Evolutionary conservation across 2,113 vertebrate genomes (phyloP), one percentile per base, ranked within the genome.

Genomic region (Setophaga kirtlandii): DNA sequence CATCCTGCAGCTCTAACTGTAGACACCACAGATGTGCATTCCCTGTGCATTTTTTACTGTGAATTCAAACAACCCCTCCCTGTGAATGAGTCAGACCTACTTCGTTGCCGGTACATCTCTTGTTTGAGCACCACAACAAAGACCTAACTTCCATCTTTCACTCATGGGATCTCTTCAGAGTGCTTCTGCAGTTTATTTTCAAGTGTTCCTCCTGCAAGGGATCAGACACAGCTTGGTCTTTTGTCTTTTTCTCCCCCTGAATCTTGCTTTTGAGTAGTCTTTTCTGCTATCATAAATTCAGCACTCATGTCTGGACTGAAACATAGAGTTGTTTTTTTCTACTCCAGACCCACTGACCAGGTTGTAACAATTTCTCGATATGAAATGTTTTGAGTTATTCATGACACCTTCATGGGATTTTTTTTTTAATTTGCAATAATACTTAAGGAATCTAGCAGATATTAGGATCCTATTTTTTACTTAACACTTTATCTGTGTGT

Each of bases 321-420:
- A 77, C 12, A 64, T 2, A 31, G 2, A 58, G 9, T 10, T 39
- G 12, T 3, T n/a, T 30, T 23, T 83, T 75, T n/a, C 44, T 65
- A 31, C 10, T 75, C 5, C 12, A 77, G 22, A 73, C n/a, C 42
- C 6, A 19, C 7, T 0, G 0, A 39, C 12, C 19, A n/a, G 23
- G 24, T 41, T 15, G 17, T 65, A 49, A 49, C 10, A 35, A 25
- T 42, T 58, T 41, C n/a, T 41, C 24, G 8, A 56, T n/a, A 20
- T 41, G 30, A 30, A 49, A 65, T 41, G 8, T 24, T 65, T 41
- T 65, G n/a, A 39, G 28, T 47, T 15, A 74, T 5, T 12, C n/a
- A 39, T 7, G 30, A 74, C 12, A 47, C 19, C 19, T 30, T 16
- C 28, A 33, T n/a, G 47, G 28, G 27, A 17, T 22, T 74, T 30